phyloP scores from a whole-genome alignment of 2,797 vertebrate species.

The Clarias pachynema region DNA sequence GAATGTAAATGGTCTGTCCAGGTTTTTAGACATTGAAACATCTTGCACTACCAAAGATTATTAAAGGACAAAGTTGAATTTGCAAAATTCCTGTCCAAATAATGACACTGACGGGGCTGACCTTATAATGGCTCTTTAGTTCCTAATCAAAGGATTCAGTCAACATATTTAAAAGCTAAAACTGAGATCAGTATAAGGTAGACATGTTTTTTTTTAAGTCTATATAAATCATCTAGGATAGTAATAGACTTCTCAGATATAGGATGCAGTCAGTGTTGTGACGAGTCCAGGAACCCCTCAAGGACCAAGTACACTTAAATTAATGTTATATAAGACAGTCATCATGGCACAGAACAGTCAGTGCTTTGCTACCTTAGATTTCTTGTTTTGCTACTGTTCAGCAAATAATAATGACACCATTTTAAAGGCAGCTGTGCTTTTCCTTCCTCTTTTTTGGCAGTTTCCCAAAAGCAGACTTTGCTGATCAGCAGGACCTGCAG shows the following conservation, averaged over 20 bases:
- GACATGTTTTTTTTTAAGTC: too few species aligned
- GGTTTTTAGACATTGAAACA: not conserved
- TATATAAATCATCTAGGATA: not conserved
- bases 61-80: not conserved
- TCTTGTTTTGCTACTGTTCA: constrained; percentile 2
- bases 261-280: not conserved
- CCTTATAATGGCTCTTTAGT: not conserved
- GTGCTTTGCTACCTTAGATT: not conserved
- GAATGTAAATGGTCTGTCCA: not conserved
- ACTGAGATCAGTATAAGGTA: not conserved
- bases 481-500: not conserved
- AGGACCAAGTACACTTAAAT: not conserved
- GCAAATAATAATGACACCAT: not conserved
- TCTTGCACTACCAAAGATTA: not conserved
- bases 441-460: not conserved
- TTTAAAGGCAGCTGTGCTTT: constrained; percentile 9
- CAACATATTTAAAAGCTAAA: not conserved
- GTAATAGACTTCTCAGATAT: not conserved
- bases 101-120: not conserved
- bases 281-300: not conserved
- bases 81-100: not conserved
- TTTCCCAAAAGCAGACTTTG: not conserved
- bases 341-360: too few species aligned
- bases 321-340: not conserved
- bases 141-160: not conserved